Evolutionary conservation across 2,888 invertebrate species (phyloP), one percentile per base, ranked within the genome.

Genomic region (Clunio marinus): DNA sequence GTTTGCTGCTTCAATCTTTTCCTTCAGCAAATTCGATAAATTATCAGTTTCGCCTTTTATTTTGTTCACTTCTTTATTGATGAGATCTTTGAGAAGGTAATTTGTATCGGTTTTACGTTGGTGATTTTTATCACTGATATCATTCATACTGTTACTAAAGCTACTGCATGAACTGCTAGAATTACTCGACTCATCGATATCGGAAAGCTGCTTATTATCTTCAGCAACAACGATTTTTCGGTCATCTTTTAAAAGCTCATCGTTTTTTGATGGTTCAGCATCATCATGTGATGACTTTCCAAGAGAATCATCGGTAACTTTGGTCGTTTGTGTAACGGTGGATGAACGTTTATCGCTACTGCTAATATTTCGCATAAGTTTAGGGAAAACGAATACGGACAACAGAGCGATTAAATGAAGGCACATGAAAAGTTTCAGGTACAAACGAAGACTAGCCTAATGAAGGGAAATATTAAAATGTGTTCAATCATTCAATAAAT

Each of bases 381-480:
- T 74, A 68, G 79, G 78, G 73, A 79, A 75, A 72, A 78, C 72
- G 73, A 75, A 75, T 73, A 78, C 76, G 71, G 74, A 75, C 70
- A 74, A 71, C 72, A 77, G 71, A 73, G 77, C 76, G 73, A 77
- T 73, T 72, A 78, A 72, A 74, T 79, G 79, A 78, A 79, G 78
- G 79, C 79, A 79, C 78, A 78, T 76, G 75, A 73, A 78, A 73
- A 78, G 72, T 73, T 75, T 79, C 78, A 79, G 78, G 79, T 79
- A 79, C 78, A 79, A 76, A 74, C 75, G 76, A 80, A 84, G 71
- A 83, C 81, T 80, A 81, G 83, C 75, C 85, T 85, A n/a, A n/a
- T n/a, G 79, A 73, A 81, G 69, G 22, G 24, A 70, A 46, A 15
- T 57, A 65, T 58, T 55, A 67, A 37, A 22, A 27, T n/a, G n/a